Percentiles rank a stretch among this genome's conserved stretches.
These are phyloP conservation scores for Geodia barretti DNA, from an alignment of 37 sponge, comb jelly and placozoan genomes.

Conservation along the genomic window DNA sequence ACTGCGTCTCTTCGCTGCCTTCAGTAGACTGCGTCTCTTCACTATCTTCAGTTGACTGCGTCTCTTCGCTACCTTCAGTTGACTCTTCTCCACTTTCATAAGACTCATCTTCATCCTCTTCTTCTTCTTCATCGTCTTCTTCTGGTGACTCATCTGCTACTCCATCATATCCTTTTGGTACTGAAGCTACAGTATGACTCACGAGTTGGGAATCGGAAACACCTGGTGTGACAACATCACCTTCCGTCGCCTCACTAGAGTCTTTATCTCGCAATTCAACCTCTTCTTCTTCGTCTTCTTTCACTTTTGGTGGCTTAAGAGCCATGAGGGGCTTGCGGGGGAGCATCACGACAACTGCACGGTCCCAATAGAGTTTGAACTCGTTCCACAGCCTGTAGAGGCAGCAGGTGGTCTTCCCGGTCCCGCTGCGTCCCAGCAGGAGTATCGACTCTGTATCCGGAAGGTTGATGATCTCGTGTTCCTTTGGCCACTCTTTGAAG, in stretches of 20 bases:
- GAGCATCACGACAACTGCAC: background rate
- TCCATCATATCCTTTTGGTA: background rate
- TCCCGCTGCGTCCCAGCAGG: conserved; percentile 85
- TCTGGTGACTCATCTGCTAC: background rate
- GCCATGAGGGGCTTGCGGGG: conserved; percentile 19
- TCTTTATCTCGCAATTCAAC: background rate
- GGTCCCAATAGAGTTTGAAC: conserved; percentile 72
- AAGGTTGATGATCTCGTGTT: conserved; percentile 80
- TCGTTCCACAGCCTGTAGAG: conserved; percentile 82
- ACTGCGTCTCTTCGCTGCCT: background rate
- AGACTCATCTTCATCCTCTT: background rate
- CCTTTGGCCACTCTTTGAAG: conserved; percentile 82
- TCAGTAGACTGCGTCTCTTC: background rate
- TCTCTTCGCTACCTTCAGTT: background rate
- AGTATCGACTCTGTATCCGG: conserved; percentile 40
- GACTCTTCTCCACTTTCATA: background rate
- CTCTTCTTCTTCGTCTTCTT: background rate
- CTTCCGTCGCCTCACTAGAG: background rate
- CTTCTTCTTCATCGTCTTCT: background rate
- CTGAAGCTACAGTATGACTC: background rate
- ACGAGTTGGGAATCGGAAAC: background rate
- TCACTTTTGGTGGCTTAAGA: background rate
- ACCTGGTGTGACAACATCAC: background rate
- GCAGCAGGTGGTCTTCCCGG: conserved; percentile 90
- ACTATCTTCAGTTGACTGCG: background rate